Conservation (phyloP, 2,888 invertebrate species). For the Trichacis sp. region DNA sequence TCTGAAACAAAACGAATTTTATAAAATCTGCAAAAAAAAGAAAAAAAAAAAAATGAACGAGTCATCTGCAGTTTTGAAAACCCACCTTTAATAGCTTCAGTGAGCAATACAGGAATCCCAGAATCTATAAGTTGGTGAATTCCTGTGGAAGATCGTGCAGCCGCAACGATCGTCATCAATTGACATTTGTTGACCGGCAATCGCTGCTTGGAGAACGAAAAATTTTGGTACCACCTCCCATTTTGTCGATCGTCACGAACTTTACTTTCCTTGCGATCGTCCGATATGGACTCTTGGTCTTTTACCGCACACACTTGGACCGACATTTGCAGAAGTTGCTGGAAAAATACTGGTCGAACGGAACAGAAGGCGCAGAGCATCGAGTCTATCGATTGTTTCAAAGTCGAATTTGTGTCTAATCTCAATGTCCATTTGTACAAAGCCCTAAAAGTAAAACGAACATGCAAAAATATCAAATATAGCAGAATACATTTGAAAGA, state of each 20-base stretch:
- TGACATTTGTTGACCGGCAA: slow-evolving; percentile 75
- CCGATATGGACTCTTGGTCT: slow-evolving; percentile 72
- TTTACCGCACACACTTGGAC: slow-evolving; percentile 72
- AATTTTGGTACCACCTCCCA: slow-evolving; percentile 72
- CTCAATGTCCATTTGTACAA: slow-evolving; percentile 82
- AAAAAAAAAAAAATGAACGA: neutral
- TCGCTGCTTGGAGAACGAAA: slow-evolving; percentile 72
- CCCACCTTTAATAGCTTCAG: slow-evolving; percentile 72
- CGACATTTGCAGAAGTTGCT: slow-evolving; percentile 79
- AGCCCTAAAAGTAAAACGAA: too few relatives aligned
- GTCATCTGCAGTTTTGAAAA: neutral
- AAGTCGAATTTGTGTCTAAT: slow-evolving; percentile 77
- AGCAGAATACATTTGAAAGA: too few relatives aligned
- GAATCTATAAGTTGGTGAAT: slow-evolving; percentile 83
- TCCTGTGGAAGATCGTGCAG: slow-evolving; percentile 84
- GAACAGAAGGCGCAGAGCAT: slow-evolving; percentile 89
- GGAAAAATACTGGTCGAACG: slow-evolving; percentile 83
- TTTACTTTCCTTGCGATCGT: slow-evolving; percentile 74
- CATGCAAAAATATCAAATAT: too few relatives aligned
- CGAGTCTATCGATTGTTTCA: slow-evolving; percentile 88
- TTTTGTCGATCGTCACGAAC: slow-evolving; percentile 1
- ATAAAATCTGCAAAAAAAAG: too few relatives aligned
- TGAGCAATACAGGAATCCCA: slow-evolving; percentile 76
- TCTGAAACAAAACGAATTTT: too few relatives aligned
- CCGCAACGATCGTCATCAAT: slow-evolving; percentile 82